Evolutionary conservation across 2,888 invertebrate genomes (phyloP).

Genomic region (Shargacucullia verbasci): DNA sequence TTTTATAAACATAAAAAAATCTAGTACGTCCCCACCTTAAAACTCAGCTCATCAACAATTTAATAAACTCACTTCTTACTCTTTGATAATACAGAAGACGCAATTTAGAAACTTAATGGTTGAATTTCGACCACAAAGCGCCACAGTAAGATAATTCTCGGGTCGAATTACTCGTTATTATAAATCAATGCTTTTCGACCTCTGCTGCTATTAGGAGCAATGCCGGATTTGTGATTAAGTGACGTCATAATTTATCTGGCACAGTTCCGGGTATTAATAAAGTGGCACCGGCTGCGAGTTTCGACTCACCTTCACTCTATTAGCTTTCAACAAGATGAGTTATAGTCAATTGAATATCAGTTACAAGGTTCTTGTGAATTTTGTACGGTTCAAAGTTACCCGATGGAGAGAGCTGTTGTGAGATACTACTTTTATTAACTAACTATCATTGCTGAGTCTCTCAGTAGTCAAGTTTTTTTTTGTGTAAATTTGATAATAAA

Average conservation of each 20-base stretch:
- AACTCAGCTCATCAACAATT: conserved; percentile 24
- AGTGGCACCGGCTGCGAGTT: conserved; percentile 67
- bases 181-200: conserved; percentile 70
- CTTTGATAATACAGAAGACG: conserved; percentile 37
- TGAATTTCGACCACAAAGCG: conserved; percentile 50
- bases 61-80: conserved; percentile 32
- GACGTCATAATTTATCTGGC: conserved; percentile 75
- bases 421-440: conserved; percentile 2
- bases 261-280: conserved; percentile 73
- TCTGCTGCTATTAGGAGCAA: conserved; percentile 72
- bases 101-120: conserved; percentile 39
- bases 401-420: conserved; percentile 1
- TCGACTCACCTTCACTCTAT: conserved; percentile 71
- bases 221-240: conserved; percentile 79
- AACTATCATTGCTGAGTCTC: conserved; percentile 1
- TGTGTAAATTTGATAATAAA: too few relatives aligned
- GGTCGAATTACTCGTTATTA: conserved; percentile 66
- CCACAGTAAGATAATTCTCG: conserved; percentile 42
- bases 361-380: conserved; percentile 51
- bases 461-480: too few relatives aligned
- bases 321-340: conserved; percentile 69
- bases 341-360: conserved; percentile 63
- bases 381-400: conserved; percentile 40
- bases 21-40: conserved; percentile 3
- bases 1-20: too few relatives aligned